These are phyloP conservation scores for Orientallactaga sibirica DNA, from an alignment of 2,797 vertebrate genomes.

Conservation along the genomic window DNA sequence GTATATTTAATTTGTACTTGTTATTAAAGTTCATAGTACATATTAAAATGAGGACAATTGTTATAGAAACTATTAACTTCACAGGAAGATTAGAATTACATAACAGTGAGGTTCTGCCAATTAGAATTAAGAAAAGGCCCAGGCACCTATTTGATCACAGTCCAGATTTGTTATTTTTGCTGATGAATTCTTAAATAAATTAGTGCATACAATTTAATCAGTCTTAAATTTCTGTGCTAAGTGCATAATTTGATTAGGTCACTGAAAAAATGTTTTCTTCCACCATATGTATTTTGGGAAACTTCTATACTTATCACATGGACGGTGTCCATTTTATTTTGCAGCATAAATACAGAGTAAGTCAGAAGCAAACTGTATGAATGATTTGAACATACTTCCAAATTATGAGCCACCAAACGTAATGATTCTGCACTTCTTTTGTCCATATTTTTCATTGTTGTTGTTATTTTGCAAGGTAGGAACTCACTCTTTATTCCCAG, in stretches of 20 bases:
- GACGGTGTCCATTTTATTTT: slow-evolving; percentile 39
- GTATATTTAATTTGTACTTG: slow-evolving; percentile 53
- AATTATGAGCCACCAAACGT: not conserved
- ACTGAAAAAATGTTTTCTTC: slow-evolving; percentile 48
- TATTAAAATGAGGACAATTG: slow-evolving; percentile 34
- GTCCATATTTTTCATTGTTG: not conserved
- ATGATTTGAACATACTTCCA: slow-evolving; percentile 59
- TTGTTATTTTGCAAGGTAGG: too few species aligned
- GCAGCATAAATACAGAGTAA: not conserved
- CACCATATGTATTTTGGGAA: not conserved
- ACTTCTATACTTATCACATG: not conserved
- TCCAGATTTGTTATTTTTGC: slow-evolving; percentile 59
- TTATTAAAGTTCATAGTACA: slow-evolving; percentile 44
- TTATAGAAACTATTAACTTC: slow-evolving; percentile 64
- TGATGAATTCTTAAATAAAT: slow-evolving; percentile 63
- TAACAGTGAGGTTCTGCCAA: slow-evolving; percentile 42
- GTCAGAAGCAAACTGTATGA: slow-evolving; percentile 3
- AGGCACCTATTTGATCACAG: slow-evolving; percentile 50
- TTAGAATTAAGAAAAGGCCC: slow-evolving; percentile 57
- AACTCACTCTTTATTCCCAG: too few species aligned
- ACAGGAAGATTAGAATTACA: slow-evolving; percentile 59
- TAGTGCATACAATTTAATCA: slow-evolving; percentile 41
- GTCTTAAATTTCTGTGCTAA: slow-evolving; percentile 45
- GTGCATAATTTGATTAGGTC: slow-evolving; percentile 50
- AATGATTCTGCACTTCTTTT: not conserved